Base-by-base conservation (phyloP, 2,888 invertebrate genomes). In the Agrochola lota region DNA sequence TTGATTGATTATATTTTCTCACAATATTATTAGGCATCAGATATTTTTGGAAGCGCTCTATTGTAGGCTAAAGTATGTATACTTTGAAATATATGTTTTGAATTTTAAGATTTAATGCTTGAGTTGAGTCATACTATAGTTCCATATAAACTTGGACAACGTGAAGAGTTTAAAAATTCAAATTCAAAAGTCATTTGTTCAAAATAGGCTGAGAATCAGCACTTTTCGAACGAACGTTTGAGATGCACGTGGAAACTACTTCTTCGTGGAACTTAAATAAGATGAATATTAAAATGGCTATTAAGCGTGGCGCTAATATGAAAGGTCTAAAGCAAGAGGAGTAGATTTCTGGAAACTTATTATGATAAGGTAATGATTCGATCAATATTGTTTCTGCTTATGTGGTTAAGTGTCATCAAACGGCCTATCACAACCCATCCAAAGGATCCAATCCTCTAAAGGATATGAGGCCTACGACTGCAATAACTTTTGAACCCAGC, bases 1-100 rank as follows among this genome's bases (percentile, higher is more conserved):
- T 75, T 86, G 78, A 86, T 86, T 83, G 86, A 86, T 85, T 86
- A 85, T 77, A 62, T 82, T 77, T 83, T 73, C 83, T 77, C 73
- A 69, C 68, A 76, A 68, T 77, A 81, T 85, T 68, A 60, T 40
- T 80, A 64, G 26, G 35, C 12, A 20, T 55, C 59, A 71, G 76
- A 76, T 81, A 85, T 76, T 67, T 85, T 62, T n/a, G 20, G 57
- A 66, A 15, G 52, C 9, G 9, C n/a, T 40, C 55, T 30, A 43
- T 71, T 74, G 59, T 77, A 9, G 1, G 49, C 15, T 74, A 43
- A 68, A 49, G 63, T 81, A 62, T 43, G 2, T 49, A 49, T 17
- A 26, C 23, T 43, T 30, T 26, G 7, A 35, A 52, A 35, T 12
- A 69, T 1, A 55, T 70, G 40, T 57, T 69, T 68, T 77, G 26